Base-by-base conservation (phyloP, 1,140 invertebrate species). In the Bombus sylvicola region DNA sequence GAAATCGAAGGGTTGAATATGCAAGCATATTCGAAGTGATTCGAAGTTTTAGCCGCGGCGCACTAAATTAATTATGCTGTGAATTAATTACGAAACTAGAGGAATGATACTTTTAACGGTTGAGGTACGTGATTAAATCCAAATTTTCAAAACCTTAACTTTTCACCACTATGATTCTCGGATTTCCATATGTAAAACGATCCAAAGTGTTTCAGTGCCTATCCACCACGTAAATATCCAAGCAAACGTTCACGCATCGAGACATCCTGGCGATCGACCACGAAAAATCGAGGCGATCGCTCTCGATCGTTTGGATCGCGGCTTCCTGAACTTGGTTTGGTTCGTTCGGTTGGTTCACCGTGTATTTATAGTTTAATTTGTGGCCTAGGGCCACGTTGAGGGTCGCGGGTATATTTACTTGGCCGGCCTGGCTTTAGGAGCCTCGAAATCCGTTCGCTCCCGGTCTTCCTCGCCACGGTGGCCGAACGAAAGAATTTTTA, bases 351-450 rank as follows among this genome's bases (percentile, higher is more conserved):
- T 85, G 79, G 88, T 88, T 89, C 81, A 83, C 87, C 15, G 89
- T 85, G 87, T 94, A 94, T 95, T 95, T 94, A 94, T 94, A 94
- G 93, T 92, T 94, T 93, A 94, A 94, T 95, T 94, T 94, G 94
- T 93, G 91, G 92, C 91, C 90, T 90, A 93, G 92, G 90, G 92
- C 85, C 91, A 93, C 91, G 90, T 92, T 92, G 92, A 93, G 92
- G 91, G 91, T 93, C 92, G 90, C 88, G 91, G 87, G 90, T 93
- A 92, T 94, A 94, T 94, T 94, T 93, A 92, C 92, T 90, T 92
- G 86, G 85, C 82, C 75, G 82, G 81, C 37, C 62, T 57, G 89
- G 76, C 78, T 82, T 88, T 75, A 83, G 86, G 82, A 88, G 86
- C 81, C 81, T 31, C 83, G 87, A 89, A 91, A 88, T 85, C 82